These are phyloP conservation scores for Strix uralensis DNA, from an alignment of 2,113 vertebrate species.

Conservation along the genomic window DNA sequence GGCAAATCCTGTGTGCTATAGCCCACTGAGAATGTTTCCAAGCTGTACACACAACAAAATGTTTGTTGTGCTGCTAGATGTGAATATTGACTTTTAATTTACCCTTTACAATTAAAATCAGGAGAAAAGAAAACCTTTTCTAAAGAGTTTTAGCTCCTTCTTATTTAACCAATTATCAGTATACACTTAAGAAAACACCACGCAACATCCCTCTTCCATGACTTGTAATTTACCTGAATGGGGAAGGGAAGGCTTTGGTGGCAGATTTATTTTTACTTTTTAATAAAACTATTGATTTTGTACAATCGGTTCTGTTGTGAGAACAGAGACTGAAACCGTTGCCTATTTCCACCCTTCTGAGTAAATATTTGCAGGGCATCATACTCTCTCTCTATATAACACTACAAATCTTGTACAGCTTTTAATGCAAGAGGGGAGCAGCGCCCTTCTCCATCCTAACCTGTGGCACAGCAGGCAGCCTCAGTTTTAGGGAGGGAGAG, in stretches of 20 bases:
- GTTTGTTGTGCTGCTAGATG: neutral
- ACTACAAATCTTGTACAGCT: neutral
- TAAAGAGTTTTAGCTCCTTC: neutral
- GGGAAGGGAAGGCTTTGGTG: neutral
- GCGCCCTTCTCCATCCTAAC: fast-evolving
- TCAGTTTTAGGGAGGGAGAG: neutral
- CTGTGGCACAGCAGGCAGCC: neutral
- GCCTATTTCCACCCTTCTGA: neutral
- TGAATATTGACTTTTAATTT: slow-evolving; percentile 47
- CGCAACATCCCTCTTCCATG: neutral
- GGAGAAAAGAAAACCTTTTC: neutral
- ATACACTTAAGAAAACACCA: neutral
- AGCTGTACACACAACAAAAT: neutral
- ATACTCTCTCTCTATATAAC: neutral
- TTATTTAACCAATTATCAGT: slow-evolving; percentile 20
- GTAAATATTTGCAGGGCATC: neutral
- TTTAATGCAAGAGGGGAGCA: neutral
- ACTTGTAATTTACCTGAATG: neutral
- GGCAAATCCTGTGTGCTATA: neutral
- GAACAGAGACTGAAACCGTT: neutral
- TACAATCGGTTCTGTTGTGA: neutral
- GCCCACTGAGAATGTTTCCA: neutral
- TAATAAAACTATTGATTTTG: neutral
- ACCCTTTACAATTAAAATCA: slow-evolving; percentile 2
- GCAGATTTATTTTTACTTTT: neutral